These are phyloP conservation scores for Pterostichus niger DNA, from an alignment of 2,888 invertebrate species.

Conservation along the genomic window DNA sequence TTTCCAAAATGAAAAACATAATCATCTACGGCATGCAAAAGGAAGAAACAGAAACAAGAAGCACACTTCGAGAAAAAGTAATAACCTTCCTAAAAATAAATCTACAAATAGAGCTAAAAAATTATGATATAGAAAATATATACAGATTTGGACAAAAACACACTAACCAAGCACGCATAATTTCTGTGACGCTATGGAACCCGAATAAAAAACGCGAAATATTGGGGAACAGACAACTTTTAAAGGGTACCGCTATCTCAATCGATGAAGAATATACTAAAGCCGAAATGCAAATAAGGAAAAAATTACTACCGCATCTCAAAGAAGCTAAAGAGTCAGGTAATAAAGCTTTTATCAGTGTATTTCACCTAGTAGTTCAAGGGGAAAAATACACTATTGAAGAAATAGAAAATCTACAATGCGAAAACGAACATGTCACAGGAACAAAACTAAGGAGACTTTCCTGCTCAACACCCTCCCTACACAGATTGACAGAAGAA, in stretches of 20 bases:
- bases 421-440: neutral
- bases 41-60: neutral
- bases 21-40: no score
- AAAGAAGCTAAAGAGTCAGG: neutral
- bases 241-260: neutral
- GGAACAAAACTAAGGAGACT: neutral
- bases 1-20: no score
- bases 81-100: neutral
- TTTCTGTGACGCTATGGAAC: no score
- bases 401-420: neutral
- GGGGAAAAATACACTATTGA: neutral
- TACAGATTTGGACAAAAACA: neutral
- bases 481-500: neutral
- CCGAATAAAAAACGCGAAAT: constrained; percentile 18
- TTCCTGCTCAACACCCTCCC: neutral
- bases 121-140: neutral
- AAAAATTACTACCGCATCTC: no score
- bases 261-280: neutral
- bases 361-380: neutral
- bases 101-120: neutral
- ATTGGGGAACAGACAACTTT: no score
- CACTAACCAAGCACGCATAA: neutral
- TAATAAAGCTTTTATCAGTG: neutral
- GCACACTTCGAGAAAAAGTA: neutral
- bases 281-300: neutral